phyloP scores from a whole-genome alignment of 37 sponge, comb jelly and placozoan species.

The Spongilla lacustris region DNA sequence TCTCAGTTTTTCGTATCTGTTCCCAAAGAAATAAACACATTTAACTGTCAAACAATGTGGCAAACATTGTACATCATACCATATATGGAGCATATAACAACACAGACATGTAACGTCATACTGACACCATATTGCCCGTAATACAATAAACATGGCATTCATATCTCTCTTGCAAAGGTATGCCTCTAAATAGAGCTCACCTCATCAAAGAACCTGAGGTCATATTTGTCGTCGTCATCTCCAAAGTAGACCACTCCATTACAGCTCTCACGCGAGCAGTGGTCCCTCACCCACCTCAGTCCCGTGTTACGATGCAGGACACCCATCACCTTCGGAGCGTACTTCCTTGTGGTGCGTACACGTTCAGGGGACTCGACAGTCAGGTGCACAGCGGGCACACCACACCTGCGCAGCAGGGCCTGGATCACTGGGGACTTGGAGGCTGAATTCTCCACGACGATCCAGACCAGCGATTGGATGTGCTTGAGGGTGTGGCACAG shows the following conservation, averaged over 20 bases:
- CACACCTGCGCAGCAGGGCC: constrained; percentile 21
- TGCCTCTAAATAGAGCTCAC: neutral
- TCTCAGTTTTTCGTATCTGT: neutral
- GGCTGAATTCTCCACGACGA: constrained; percentile 67
- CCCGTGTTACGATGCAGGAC: neutral
- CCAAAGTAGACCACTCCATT: neutral
- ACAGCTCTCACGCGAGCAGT: neutral
- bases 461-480: constrained; percentile 62
- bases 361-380: constrained; percentile 18
- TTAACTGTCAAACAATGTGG: too few relatives aligned
- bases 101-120: neutral
- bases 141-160: neutral
- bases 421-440: constrained; percentile 45
- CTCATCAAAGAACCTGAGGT: neutral
- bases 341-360: neutral
- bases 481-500: constrained; percentile 71
- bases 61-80: too few relatives aligned
- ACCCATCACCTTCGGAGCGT: neutral
- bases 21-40: neutral
- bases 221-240: neutral
- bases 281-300: neutral
- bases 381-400: constrained; percentile 16
- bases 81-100: too few relatives aligned
- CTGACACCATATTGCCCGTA: too few relatives aligned
- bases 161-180: neutral